Percentiles rank a stretch among this genome's conserved stretches.
These are phyloP conservation scores for Nannoperca obscura DNA, from an alignment of 2,797 vertebrate species.

Conservation along the genomic window DNA sequence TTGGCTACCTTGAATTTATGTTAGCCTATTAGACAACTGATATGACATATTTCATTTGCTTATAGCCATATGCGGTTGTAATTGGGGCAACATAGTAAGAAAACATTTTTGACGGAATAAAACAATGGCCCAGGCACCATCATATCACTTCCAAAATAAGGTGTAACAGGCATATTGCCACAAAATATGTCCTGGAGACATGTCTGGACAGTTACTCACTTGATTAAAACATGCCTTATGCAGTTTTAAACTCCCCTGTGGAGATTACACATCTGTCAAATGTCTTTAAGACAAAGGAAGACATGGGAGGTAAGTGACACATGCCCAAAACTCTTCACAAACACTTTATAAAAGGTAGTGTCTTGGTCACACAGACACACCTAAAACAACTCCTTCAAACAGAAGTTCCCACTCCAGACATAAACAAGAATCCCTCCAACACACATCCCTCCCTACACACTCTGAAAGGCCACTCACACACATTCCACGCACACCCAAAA, in stretches of 20 bases:
- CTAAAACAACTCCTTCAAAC: slow-evolving; percentile 35
- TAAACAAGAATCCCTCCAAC: neutral
- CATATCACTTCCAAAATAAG: neutral
- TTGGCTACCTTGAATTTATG: neutral
- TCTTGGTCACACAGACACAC: slow-evolving; percentile 23
- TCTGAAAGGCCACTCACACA: slow-evolving; percentile 41
- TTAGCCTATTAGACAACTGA: neutral
- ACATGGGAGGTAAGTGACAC: slow-evolving; percentile 17
- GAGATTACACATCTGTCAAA: neutral
- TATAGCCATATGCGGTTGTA: neutral
- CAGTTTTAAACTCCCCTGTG: neutral
- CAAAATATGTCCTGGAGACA: neutral
- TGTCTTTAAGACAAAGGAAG: neutral
- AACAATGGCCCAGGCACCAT: neutral
- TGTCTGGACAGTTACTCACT: neutral
- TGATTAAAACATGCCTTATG: slow-evolving; percentile 15
- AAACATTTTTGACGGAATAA: neutral
- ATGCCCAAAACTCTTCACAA: slow-evolving; percentile 22
- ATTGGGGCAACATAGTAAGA: neutral
- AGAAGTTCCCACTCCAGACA: slow-evolving; percentile 35
- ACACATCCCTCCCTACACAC: slow-evolving; percentile 15
- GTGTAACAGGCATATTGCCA: neutral
- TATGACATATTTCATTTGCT: neutral
- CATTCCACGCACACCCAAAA: slow-evolving; percentile 41
- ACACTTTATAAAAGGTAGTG: slow-evolving; percentile 26